Evolutionary conservation across 2,113 vertebrate species (phyloP).

Genomic region (Marcusenius ussheri): DNA sequence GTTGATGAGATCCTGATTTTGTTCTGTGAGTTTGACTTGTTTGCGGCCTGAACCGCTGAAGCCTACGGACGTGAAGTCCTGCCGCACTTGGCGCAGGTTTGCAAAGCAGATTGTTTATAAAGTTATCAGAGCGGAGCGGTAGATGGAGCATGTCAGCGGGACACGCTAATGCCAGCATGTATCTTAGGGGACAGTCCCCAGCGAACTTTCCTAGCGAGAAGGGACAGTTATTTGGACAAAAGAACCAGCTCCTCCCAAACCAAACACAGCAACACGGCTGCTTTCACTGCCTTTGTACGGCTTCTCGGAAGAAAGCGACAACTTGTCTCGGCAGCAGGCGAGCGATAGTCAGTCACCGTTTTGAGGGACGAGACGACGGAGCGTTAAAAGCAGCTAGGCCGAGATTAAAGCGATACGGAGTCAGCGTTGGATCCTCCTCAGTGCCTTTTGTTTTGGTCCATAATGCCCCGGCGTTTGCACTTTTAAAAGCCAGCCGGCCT

Average conservation of each 20-base stretch:
- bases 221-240: background rate
- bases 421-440: background rate
- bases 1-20: background rate
- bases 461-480: background rate
- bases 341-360: background rate
- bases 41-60: background rate
- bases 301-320: background rate
- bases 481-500: background rate
- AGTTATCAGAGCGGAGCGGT: background rate
- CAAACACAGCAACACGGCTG: background rate
- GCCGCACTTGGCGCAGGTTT: background rate
- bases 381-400: background rate
- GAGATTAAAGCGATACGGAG: background rate
- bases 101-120: background rate
- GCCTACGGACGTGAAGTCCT: background rate
- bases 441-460: background rate
- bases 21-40: background rate
- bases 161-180: background rate
- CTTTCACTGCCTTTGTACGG: background rate
- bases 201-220: background rate
- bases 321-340: background rate
- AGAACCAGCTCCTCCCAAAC: background rate
- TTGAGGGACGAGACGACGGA: background rate
- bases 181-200: background rate
- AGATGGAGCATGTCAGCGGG: background rate